Evolutionary conservation across 92 coral and sea anemone species (phyloP).

Genomic region (Phenganax subtilis): DNA sequence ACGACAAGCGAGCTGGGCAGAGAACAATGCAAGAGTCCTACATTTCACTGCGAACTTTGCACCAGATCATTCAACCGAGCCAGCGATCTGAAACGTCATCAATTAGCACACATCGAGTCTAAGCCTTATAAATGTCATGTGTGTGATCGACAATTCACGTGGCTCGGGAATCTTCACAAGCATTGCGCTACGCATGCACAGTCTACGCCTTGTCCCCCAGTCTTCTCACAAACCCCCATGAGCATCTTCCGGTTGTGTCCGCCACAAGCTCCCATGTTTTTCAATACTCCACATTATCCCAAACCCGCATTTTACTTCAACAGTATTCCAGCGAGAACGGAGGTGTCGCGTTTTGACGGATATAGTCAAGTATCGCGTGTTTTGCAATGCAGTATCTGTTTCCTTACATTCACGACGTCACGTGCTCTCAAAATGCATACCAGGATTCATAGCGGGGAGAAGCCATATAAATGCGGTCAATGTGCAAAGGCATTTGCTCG

Average conservation of each 20-base stretch:
- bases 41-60: constrained; percentile 75
- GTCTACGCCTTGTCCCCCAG: background rate
- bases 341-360: background rate
- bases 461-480: constrained; percentile 90
- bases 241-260: constrained; percentile 8
- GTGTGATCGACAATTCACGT: constrained; percentile 95
- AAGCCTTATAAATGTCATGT: constrained; percentile 93
- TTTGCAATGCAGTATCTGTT: constrained; percentile 56
- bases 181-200: constrained; percentile 47
- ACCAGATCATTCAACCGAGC: constrained; percentile 97
- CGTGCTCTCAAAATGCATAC: constrained; percentile 99
- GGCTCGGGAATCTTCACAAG: constrained; percentile 98
- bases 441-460: constrained; percentile 95
- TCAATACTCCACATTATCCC: constrained; percentile 6
- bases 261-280: constrained; percentile 22
- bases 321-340: background rate
- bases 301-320: constrained; percentile 17
- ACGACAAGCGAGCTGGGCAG: background rate
- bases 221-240: constrained; percentile 10
- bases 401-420: constrained; percentile 93
- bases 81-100: constrained; percentile 90
- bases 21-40: background rate
- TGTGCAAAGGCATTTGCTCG: constrained; percentile 93
- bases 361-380: background rate
- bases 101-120: constrained; percentile 75